phyloP scores from a whole-genome alignment of 2,888 invertebrate genomes.

The Bugulina stolonifera region DNA sequence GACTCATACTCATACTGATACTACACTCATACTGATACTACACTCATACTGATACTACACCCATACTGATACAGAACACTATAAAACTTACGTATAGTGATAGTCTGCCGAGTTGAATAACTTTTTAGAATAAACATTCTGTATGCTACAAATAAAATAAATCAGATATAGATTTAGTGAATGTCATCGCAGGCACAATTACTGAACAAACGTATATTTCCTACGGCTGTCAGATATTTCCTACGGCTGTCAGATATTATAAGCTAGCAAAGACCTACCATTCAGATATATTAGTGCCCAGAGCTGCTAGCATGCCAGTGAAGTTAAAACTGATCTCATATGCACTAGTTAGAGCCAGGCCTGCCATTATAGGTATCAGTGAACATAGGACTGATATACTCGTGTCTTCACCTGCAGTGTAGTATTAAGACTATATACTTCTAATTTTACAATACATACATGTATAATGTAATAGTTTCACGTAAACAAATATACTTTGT shows the following conservation, averaged over 20 bases:
- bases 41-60: background rate
- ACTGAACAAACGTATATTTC: no score
- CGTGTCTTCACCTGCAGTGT: slow-evolving; percentile 43
- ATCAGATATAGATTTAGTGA: no score
- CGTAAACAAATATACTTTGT: no score
- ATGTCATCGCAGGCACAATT: no score
- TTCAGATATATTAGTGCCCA: slow-evolving; percentile 73
- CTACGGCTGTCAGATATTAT: no score
- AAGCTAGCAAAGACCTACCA: slow-evolving; percentile 56
- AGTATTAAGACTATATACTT: no score
- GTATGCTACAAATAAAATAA: slow-evolving; percentile 58
- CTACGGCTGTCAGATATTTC: no score
- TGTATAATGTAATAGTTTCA: no score
- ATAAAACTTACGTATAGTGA: slow-evolving; percentile 64
- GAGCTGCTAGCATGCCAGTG: slow-evolving; percentile 67
- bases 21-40: background rate
- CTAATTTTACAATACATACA: no score
- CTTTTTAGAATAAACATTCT: slow-evolving; percentile 74
- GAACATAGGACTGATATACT: slow-evolving; percentile 62
- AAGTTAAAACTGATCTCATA: slow-evolving; percentile 71
- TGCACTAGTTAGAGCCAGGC: slow-evolving; percentile 69
- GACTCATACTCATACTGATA: background rate
- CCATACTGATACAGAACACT: background rate
- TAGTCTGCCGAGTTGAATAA: slow-evolving; percentile 68
- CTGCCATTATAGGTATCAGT: slow-evolving; percentile 70